Evolutionary conservation across 2,113 vertebrate genomes (phyloP).

Genomic region (Harpagus bidentatus): DNA sequence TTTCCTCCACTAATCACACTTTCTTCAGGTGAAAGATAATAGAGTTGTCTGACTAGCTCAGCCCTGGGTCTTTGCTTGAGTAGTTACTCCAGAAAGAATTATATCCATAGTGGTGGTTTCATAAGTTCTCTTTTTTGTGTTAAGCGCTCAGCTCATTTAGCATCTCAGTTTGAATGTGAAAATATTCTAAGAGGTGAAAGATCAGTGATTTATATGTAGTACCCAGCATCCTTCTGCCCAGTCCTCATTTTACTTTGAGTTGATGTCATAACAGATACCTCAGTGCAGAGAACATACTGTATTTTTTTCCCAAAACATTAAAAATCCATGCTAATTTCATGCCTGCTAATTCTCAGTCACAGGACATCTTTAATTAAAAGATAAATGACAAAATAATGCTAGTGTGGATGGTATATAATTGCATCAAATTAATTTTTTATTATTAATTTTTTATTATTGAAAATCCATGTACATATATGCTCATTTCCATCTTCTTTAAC

Average conservation of each 20-base stretch:
- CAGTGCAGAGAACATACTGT: neutral
- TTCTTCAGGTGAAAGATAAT: neutral
- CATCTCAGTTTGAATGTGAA: slow-evolving; percentile 3
- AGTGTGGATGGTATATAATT: slow-evolving; percentile 9
- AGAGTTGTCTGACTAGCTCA: neutral
- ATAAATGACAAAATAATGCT: slow-evolving; percentile 29
- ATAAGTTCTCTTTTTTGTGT: neutral
- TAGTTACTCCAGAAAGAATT: neutral
- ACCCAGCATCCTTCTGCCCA: neutral
- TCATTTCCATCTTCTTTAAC: slow-evolving; percentile 27
- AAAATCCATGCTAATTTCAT: slow-evolving; percentile 19
- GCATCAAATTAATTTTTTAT: slow-evolving; percentile 6
- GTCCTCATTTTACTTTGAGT: neutral
- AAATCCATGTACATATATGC: neutral
- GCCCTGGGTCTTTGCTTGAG: neutral
- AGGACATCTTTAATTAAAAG: slow-evolving; percentile 46
- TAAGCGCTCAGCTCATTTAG: neutral
- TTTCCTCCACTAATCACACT: slow-evolving; percentile 35
- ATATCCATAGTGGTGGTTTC: neutral
- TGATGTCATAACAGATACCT: neutral
- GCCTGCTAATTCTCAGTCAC: neutral
- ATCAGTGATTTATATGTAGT: slow-evolving; percentile 1
- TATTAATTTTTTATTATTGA: slow-evolving; percentile 17
- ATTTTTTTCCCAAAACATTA: neutral
- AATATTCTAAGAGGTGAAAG: slow-evolving; percentile 11